These are phyloP conservation scores for Brachymystax lenok DNA, from an alignment of 2,797 vertebrate species.

Conservation along the genomic window DNA sequence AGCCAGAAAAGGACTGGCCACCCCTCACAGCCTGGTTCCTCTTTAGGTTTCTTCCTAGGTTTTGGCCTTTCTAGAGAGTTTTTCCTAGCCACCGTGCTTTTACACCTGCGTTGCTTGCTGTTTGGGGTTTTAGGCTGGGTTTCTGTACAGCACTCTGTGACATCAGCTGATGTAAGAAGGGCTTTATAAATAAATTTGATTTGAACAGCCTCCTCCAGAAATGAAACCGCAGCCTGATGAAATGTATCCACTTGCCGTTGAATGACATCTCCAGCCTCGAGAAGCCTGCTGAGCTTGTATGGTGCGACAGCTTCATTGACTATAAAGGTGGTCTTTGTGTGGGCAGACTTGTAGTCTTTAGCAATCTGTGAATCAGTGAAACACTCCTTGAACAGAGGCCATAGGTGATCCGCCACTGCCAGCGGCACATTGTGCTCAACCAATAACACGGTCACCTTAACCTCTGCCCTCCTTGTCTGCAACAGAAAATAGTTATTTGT, in stretches of 20 bases:
- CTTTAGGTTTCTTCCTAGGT: no score
- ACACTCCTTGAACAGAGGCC: not conserved
- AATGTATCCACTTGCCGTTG: constrained; percentile 26
- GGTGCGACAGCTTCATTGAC: constrained; percentile 10
- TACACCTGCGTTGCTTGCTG: no score
- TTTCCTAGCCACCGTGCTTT: no score
- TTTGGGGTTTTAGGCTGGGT: no score
- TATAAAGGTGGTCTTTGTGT: constrained; percentile 2
- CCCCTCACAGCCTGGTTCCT: no score
- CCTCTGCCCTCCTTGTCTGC: constrained; percentile 23
- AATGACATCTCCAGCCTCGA: constrained; percentile 34
- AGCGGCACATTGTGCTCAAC: constrained; percentile 31
- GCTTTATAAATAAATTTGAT: no score
- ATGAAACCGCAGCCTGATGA: constrained; percentile 29
- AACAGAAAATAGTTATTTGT: not conserved
- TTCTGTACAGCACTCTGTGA: no score
- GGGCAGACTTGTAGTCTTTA: not conserved
- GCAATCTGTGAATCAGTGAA: not conserved
- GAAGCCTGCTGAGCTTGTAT: constrained; percentile 24
- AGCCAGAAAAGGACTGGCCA: no score
- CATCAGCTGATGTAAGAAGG: no score
- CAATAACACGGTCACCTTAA: constrained; percentile 19
- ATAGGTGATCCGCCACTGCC: constrained; percentile 8
- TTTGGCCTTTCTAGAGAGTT: no score
- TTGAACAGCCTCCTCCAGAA: constrained; percentile 23